Conservation (phyloP, 2,113 vertebrate genomes). For the Anhinga anhinga region DNA sequence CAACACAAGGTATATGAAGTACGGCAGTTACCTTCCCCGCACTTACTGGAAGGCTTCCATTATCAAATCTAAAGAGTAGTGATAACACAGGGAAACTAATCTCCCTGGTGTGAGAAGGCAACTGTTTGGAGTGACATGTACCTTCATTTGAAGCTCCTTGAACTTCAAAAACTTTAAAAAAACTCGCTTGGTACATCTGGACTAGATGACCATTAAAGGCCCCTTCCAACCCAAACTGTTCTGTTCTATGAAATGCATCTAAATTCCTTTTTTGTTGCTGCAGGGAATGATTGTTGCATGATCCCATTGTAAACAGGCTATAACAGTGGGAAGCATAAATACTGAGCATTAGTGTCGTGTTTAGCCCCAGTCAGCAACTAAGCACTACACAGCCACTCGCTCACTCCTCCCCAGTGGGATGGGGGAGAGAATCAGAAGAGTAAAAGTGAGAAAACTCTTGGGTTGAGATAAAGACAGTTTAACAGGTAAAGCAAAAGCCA, state of each 20-base stretch:
- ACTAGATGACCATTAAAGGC: background rate
- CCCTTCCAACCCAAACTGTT: background rate
- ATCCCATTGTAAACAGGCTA: background rate
- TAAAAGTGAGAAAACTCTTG: no score
- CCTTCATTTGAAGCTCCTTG: background rate
- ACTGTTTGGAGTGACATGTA: background rate
- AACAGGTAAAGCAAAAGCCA: no score
- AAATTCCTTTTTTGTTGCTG: background rate
- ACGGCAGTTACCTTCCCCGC: background rate
- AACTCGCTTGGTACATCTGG: background rate
- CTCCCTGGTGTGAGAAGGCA: background rate
- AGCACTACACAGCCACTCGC: no score
- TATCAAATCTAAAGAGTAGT: background rate
- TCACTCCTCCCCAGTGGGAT: no score
- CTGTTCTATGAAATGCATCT: background rate
- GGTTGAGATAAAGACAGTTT: no score
- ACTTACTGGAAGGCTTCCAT: background rate
- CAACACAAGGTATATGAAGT: background rate
- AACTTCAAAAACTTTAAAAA: background rate
- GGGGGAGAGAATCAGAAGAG: no score
- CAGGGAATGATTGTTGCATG: background rate
- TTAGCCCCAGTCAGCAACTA: no score
- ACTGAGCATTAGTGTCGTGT: background rate
- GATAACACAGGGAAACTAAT: background rate
- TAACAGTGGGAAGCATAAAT: background rate